Evolutionary conservation across 2,888 invertebrate genomes (phyloP), one percentile per base, ranked within the genome.

Genomic region (Rosalia funebris): DNA sequence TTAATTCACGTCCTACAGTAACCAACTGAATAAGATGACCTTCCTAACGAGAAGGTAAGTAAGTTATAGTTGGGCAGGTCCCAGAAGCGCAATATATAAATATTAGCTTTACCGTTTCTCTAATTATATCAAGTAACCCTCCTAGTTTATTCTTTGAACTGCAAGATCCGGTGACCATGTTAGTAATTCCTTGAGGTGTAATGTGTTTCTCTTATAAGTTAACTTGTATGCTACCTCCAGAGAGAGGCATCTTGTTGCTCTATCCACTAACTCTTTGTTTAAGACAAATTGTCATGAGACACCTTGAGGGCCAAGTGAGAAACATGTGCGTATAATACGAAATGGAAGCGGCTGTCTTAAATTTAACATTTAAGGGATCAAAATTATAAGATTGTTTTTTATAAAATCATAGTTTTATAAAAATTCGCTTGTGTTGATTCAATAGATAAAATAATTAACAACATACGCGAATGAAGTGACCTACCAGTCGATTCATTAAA

Each of bases 121-220:
- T 73, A 75, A 76, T 75, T 75, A 76, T 72, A 76, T 72, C 71
- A 69, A 71, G 70, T 72, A 75, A 77, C 72, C 76, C 76, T 66
- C 65, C 66, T 68, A 70, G 75, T 75, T 76, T 73, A 78, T 78
- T 78, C 78, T 78, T 78, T 78, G 77, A 77, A 77, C 77, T 75
- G 73, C 72, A 76, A 77, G 76, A 77, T 75, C 73, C 75, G 74
- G 75, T 78, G 77, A 77, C 77, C 77, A 74, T 77, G 77, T 76
- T 76, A 71, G 75, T 71, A 75, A 80, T 79, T 79, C 79, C 80
- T 79, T 55, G 71, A 75, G 80, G 80, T 79, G 76, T 74, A 77
- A 79, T 80, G 77, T 76, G 73, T 80, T 77, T 80, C 78, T 75
- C 77, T 79, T 78, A 79, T 74, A 72, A 71, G 70, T 68, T 75